These are phyloP conservation scores for Siniperca obscura DNA, from an alignment of 2,797 vertebrate species.

Conservation along the genomic window DNA sequence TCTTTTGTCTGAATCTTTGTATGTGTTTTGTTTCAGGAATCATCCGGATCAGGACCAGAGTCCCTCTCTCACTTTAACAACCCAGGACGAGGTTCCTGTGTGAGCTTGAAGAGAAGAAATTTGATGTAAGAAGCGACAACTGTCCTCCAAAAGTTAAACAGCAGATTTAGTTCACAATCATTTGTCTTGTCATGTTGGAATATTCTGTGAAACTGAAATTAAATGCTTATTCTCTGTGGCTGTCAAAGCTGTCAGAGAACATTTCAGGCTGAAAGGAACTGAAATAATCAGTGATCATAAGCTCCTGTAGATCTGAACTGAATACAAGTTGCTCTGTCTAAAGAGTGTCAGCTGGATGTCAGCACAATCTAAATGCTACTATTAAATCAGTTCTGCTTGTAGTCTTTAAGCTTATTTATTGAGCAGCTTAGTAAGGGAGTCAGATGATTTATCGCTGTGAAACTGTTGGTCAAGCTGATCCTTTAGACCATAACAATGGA, in stretches of 20 bases:
- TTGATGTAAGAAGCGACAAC: conserved; percentile 45
- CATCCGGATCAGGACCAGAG: conserved; percentile 4
- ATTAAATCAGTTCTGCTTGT: not conserved
- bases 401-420: not conserved
- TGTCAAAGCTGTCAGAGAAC: not conserved
- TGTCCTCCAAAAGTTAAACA: not conserved
- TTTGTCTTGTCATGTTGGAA: not conserved
- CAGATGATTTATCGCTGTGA: conserved; percentile 2
- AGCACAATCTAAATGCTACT: not conserved
- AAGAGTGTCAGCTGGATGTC: not conserved
- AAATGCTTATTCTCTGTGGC: not conserved
- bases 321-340: not conserved
- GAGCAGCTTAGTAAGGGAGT: not conserved
- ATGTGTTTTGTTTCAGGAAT: conserved; percentile 41
- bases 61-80: not conserved
- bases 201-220: not conserved
- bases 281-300: not conserved
- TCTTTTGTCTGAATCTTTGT: conserved; percentile 27
- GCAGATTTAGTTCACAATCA: not conserved
- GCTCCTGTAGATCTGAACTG: not conserved
- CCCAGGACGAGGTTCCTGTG: conserved; percentile 9
- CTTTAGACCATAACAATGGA: not conserved
- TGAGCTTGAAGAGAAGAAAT: conserved; percentile 12
- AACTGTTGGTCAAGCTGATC: not conserved
- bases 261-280: not conserved